Conservation (phyloP, 2,888 invertebrate species). For the Nebria salina region DNA sequence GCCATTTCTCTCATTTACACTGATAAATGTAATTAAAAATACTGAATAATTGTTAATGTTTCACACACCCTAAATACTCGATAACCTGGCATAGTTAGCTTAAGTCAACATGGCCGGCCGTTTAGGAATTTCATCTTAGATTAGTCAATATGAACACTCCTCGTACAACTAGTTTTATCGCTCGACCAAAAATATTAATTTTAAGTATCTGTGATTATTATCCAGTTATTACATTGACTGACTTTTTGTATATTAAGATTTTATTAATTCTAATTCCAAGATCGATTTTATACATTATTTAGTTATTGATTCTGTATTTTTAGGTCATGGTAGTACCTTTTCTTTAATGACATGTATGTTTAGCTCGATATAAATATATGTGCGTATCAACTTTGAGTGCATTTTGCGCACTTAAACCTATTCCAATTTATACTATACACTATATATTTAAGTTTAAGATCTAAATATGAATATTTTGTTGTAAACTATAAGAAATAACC, state of each 20-base stretch:
- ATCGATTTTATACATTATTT: background rate
- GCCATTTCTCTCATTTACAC: too few species aligned
- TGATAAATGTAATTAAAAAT: too few species aligned
- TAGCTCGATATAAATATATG: too few species aligned
- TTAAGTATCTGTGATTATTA: constrained; percentile 23
- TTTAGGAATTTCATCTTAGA: background rate
- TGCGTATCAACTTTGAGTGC: too few species aligned
- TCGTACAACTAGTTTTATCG: constrained; percentile 2
- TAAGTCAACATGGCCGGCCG: too few species aligned
- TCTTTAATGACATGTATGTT: background rate
- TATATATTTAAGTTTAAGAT: background rate
- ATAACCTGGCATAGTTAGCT: too few species aligned
- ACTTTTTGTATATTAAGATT: constrained; percentile 11
- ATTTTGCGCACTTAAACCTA: background rate
- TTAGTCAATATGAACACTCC: background rate
- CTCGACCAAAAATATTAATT: constrained; percentile 16
- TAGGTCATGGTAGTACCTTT: background rate
- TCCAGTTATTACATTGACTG: background rate
- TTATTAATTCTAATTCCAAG: background rate
- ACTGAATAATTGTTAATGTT: too few species aligned
- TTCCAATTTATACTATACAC: background rate
- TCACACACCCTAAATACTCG: too few species aligned
- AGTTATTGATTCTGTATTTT: background rate
- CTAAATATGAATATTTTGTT: background rate
- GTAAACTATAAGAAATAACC: background rate